Evolutionary conservation across 2,797 vertebrate species (phyloP), one percentile per base, ranked within the genome.

Genomic region (Microchirus variegatus): DNA sequence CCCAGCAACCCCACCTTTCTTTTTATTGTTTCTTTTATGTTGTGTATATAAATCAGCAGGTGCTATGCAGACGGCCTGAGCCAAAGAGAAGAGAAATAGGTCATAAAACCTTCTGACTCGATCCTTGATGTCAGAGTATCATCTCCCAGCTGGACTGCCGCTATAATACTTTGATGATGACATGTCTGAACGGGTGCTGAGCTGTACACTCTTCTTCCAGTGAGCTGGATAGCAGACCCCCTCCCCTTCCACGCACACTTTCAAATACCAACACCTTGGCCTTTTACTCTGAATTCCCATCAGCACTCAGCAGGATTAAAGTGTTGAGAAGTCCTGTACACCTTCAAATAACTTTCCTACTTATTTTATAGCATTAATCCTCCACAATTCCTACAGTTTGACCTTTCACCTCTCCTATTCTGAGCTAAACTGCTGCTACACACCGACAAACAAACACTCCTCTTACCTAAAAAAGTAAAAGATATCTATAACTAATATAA

Each of bases 21-120:
- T 59, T 74, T 72, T 69, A 63, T 63, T 59, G n/a, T 50, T 43
- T 41, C 48, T 43, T 61, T 67, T 69, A 60, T 50, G 56, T 55
- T 19, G 45, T 36, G 44, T 49, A 47, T 50, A 70, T 76, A 69
- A 69, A 62, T 67, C 62, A 76, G 76, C 53, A 58, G 12, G 76
- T 53, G 59, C 16, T 35, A 5, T 22, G 15, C 66, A 51, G 73
- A 62, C 77, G 19, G 16, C 57, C 69, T 53, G 38, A 60, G 17
- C 44, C 59, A 69, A 40, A 67, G 52, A 65, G 43, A 45, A 17
- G 17, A 36, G 15, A 5, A 37, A 59, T 18, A 8, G 14, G 11
- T 49, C 17, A 42, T 9, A 50, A 46, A 71, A 63, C 65, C 41
- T 15, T 15, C 11, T 35, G 35, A 42, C 45, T 45, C 4, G 45